Percentiles rank a stretch among this genome's conserved stretches.
phyloP scores from a whole-genome alignment of 2,888 invertebrate genomes.

The Mythimna lalbum region DNA sequence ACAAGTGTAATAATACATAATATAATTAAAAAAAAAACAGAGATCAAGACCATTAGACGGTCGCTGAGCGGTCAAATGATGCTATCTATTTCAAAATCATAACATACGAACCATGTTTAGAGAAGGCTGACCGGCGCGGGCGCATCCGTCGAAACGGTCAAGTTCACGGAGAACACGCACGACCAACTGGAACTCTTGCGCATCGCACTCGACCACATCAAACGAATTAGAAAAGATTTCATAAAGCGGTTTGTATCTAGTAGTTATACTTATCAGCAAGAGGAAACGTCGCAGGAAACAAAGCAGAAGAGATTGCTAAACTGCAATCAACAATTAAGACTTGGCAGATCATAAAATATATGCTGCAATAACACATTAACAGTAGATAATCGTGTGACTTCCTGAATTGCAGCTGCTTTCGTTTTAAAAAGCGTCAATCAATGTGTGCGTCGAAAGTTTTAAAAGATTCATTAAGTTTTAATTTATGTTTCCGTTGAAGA shows the following conservation, averaged over 20 bases:
- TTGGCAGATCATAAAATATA: constrained; percentile 12
- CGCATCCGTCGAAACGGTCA: constrained; percentile 85
- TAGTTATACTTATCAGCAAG: constrained; percentile 12
- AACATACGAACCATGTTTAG: constrained; percentile 65
- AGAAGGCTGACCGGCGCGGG: constrained; percentile 79
- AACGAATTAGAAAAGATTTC: constrained; percentile 18
- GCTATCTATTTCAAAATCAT: constrained; percentile 71
- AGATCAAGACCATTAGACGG: constrained; percentile 75
- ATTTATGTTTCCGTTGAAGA: constrained; percentile 30
- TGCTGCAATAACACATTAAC: background rate
- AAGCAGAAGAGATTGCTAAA: constrained; percentile 14
- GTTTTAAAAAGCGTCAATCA: constrained; percentile 5
- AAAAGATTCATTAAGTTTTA: constrained; percentile 5
- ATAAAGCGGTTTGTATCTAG: constrained; percentile 1
- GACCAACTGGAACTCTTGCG: constrained; percentile 64
- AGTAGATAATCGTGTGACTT: constrained; percentile 18
- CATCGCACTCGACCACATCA: constrained; percentile 62
- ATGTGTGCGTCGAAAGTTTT: constrained; percentile 28
- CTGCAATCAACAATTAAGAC: background rate
- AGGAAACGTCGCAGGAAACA: constrained; percentile 15
- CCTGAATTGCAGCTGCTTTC: constrained; percentile 38
- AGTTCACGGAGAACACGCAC: constrained; percentile 81
- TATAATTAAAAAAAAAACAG: constrained; percentile 63
- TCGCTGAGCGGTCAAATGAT: constrained; percentile 64
- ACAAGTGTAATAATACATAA: constrained; percentile 50